phyloP scores from a whole-genome alignment of 2,113 vertebrate genomes.

The Edolisoma coerulescens region DNA sequence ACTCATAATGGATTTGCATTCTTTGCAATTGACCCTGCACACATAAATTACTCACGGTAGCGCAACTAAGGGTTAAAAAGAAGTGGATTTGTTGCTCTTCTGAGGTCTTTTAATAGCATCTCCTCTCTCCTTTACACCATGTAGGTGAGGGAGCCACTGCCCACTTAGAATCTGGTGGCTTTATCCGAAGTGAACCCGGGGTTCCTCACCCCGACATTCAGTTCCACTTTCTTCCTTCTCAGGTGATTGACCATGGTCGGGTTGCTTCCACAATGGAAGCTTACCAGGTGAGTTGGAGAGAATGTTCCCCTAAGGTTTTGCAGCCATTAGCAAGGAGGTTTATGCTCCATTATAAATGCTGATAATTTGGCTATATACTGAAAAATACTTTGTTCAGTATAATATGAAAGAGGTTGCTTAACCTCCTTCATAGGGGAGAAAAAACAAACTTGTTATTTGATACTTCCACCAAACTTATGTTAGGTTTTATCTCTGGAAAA shows the following conservation, averaged over 20 bases:
- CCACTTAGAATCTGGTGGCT: conserved; percentile 93
- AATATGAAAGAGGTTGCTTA: background rate
- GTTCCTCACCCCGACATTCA: conserved; percentile 91
- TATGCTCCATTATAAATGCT: background rate
- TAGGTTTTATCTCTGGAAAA: background rate
- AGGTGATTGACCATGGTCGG: conserved; percentile 94
- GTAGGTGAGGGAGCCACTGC: conserved; percentile 88
- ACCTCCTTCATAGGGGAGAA: background rate
- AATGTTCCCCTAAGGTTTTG: background rate
- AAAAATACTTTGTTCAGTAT: background rate
- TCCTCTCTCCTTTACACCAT: background rate
- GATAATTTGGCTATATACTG: background rate
- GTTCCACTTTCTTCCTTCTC: conserved; percentile 95
- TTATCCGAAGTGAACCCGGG: conserved; percentile 84
- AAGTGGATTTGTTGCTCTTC: background rate
- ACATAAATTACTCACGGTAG: background rate
- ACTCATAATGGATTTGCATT: background rate
- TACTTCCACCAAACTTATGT: background rate
- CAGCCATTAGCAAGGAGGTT: background rate
- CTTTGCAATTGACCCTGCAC: background rate
- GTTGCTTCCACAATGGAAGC: conserved; percentile 82
- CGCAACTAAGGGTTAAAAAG: background rate
- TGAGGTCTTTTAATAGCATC: background rate
- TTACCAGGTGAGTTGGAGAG: conserved; percentile 82
- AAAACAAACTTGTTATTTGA: background rate